phyloP scores from a whole-genome alignment of 2,888 invertebrate genomes.

The Apomyelois bistriatella region DNA sequence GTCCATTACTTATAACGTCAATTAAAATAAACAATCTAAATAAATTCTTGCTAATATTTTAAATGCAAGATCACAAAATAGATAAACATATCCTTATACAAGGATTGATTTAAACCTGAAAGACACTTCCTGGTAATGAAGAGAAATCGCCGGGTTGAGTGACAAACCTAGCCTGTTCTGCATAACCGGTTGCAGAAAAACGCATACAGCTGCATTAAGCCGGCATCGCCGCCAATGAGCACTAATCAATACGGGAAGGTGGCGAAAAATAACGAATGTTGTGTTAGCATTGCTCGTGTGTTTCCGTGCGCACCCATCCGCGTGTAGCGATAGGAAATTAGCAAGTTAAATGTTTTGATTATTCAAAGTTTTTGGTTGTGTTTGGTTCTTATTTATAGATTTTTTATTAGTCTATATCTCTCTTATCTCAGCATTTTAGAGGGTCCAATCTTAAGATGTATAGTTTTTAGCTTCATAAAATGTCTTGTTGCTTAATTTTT shows the following conservation, averaged over 20 bases:
- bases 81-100: neutral
- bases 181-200: conserved; percentile 7
- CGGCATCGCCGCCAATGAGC: conserved; percentile 49
- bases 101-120: neutral
- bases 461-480: too few relatives aligned
- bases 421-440: too few relatives aligned
- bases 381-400: neutral
- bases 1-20: neutral
- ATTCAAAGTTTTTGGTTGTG: too few relatives aligned
- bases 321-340: conserved; percentile 40
- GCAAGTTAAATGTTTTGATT: neutral
- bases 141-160: neutral
- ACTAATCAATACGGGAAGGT: conserved; percentile 74
- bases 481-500: too few relatives aligned
- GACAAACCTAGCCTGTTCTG: neutral
- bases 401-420: conserved; percentile 5
- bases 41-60: neutral
- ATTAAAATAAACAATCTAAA: neutral
- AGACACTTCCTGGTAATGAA: neutral
- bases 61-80: neutral
- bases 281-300: conserved; percentile 68
- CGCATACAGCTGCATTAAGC: conserved; percentile 12
- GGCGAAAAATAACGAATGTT: conserved; percentile 77
- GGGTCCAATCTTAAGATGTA: too few relatives aligned
- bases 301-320: conserved; percentile 51